Conservation (phyloP, 2,797 vertebrate genomes). For the Gambelia wislizenii region DNA sequence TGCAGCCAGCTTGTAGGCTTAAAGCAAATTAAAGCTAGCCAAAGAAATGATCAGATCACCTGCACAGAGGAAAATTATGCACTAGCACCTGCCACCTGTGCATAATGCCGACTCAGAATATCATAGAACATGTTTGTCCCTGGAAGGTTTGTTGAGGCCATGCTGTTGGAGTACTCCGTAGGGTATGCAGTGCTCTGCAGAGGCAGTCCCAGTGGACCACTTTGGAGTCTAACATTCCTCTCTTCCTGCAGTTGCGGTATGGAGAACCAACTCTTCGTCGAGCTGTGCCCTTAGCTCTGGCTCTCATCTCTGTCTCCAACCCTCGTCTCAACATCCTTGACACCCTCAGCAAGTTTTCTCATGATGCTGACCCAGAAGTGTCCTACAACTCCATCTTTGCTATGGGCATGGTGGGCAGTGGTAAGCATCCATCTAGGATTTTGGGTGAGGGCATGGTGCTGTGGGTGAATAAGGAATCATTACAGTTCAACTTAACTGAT, state of each 20-base stretch:
- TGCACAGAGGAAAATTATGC: too few relatives aligned
- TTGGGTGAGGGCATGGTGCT: accelerated
- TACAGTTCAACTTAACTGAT: neutral
- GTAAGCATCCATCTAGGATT: slow-evolving; percentile 70
- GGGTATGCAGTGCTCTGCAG: neutral
- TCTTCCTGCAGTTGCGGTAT: slow-evolving; percentile 85
- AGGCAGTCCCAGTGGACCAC: too few relatives aligned
- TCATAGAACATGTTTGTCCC: neutral
- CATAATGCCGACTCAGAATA: neutral
- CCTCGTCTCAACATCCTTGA: slow-evolving; percentile 97
- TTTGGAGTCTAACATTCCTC: neutral
- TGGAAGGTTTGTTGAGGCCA: neutral
- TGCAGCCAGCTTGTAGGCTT: too few relatives aligned
- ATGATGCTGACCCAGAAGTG: slow-evolving; percentile 96
- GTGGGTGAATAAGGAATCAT: neutral
- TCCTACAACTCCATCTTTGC: slow-evolving; percentile 99
- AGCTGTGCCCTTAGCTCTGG: slow-evolving; percentile 93
- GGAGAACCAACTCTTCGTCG: slow-evolving; percentile 94
- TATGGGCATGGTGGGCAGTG: slow-evolving; percentile 99
- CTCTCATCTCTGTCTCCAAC: slow-evolving; percentile 97
- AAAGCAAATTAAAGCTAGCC: too few relatives aligned
- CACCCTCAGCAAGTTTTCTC: slow-evolving; percentile 98
- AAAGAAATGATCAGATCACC: too few relatives aligned
- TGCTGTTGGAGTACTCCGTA: neutral
- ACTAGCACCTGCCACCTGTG: too few relatives aligned